A percentile compares a stretch with the other conserved stretches of the same genome.
These are phyloP conservation scores for Zalophus californianus DNA, from an alignment of 2,797 vertebrate genomes.

Conservation along the genomic window DNA sequence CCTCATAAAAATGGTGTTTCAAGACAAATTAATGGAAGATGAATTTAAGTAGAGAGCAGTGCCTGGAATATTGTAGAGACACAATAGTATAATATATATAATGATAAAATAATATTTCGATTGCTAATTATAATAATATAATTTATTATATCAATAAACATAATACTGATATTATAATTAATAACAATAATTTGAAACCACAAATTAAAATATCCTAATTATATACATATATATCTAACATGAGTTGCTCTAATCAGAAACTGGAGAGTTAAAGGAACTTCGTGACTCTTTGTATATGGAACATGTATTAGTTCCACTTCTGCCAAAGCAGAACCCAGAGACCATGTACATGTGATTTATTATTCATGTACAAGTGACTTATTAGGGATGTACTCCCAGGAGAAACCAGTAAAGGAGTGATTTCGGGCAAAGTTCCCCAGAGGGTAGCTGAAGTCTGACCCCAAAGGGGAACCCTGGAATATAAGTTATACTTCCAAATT, in stretches of 20 bases:
- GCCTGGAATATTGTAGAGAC: not conserved
- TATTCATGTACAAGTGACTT: not conserved
- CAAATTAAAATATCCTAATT: not conserved
- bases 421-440: not conserved
- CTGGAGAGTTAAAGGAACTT: not conserved
- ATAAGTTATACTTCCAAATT: fast-evolving
- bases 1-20: not conserved
- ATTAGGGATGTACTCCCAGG: not conserved
- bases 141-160: not conserved
- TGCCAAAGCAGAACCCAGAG: not conserved
- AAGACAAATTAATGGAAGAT: not conserved
- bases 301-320: not conserved
- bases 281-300: not conserved
- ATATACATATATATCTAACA: not conserved
- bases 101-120: not conserved
- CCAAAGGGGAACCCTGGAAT: not conserved
- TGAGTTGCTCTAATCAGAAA: not conserved
- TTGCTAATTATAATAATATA: not conserved
- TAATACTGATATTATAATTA: not conserved
- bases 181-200: not conserved
- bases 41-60: not conserved
- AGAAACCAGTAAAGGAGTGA: not conserved
- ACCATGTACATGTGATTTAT: not conserved
- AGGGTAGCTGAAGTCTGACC: not conserved
- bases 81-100: not conserved